Percentiles rank a stretch among this genome's conserved stretches.
phyloP scores from a whole-genome alignment of 1,140 invertebrate genomes.

The Brachionus koreanus region DNA sequence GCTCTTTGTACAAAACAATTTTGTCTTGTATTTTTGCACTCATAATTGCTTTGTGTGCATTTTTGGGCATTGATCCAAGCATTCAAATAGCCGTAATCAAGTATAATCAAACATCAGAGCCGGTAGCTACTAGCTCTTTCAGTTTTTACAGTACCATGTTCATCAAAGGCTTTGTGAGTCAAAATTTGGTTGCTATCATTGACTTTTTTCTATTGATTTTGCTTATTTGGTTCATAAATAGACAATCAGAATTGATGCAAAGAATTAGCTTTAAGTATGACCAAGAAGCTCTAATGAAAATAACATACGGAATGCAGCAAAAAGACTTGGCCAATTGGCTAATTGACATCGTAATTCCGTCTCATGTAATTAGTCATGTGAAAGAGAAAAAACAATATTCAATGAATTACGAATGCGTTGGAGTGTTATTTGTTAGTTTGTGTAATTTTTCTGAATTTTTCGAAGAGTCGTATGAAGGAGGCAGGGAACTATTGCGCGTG shows the following conservation, averaged over 20 bases:
- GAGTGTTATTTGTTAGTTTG: slow-evolving; percentile 88
- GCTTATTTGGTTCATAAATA: slow-evolving; percentile 31
- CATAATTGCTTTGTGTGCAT: not conserved
- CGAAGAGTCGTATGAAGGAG: slow-evolving; percentile 81
- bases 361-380: slow-evolving; percentile 15
- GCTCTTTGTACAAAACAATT: not conserved
- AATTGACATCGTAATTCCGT: slow-evolving; percentile 27
- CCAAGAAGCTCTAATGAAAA: slow-evolving; percentile 17
- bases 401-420: slow-evolving; percentile 85
- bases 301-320: slow-evolving; percentile 7
- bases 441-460: slow-evolving; percentile 94
- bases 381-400: slow-evolving; percentile 66
- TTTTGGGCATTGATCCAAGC: not conserved
- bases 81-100: not conserved
- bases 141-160: not conserved
- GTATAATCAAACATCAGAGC: not conserved
- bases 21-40: not conserved
- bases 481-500: slow-evolving; percentile 82
- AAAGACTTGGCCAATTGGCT: slow-evolving; percentile 39
- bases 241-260: slow-evolving; percentile 33
- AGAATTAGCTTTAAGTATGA: slow-evolving; percentile 40
- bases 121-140: not conserved
- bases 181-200: not conserved
- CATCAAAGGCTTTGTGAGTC: not conserved
- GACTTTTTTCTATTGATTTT: not conserved